Conservation (phyloP, 2,113 vertebrate species). For the Nanorana parkeri region DNA sequence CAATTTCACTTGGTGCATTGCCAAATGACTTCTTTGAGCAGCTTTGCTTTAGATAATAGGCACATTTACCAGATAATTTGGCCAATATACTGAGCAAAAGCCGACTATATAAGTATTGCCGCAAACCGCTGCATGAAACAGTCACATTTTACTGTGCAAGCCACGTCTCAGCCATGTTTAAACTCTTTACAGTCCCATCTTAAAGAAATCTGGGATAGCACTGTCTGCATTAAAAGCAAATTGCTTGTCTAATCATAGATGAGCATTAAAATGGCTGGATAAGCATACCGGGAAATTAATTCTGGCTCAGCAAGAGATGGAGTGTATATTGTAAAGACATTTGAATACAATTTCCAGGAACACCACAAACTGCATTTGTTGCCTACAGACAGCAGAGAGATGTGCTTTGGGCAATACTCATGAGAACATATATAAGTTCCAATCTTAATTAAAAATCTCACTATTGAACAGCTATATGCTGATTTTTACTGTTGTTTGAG, state of each 20-base stretch:
- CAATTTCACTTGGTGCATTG: slow-evolving; percentile 28
- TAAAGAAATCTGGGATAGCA: background rate
- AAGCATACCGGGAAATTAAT: background rate
- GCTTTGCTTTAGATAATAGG: slow-evolving; percentile 35
- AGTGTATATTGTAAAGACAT: background rate
- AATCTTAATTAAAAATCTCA: no score
- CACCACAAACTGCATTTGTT: no score
- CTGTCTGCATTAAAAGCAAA: background rate
- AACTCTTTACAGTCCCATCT: background rate
- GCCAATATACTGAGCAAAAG: slow-evolving; percentile 14
- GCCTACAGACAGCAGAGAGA: no score
- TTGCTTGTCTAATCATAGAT: background rate
- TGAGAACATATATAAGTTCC: no score
- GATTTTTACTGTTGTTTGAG: no score
- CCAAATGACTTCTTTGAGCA: slow-evolving; percentile 32
- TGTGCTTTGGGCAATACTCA: no score
- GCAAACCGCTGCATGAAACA: background rate
- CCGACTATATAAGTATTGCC: slow-evolving; percentile 5
- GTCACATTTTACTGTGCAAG: slow-evolving; percentile 8
- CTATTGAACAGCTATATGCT: no score
- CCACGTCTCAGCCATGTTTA: background rate
- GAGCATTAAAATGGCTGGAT: background rate
- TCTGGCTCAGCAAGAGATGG: background rate
- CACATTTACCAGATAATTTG: slow-evolving; percentile 33
- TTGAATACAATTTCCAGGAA: no score